Evolutionary conservation across 2,113 vertebrate species (phyloP).

Genomic region (Caranx ignobilis): DNA sequence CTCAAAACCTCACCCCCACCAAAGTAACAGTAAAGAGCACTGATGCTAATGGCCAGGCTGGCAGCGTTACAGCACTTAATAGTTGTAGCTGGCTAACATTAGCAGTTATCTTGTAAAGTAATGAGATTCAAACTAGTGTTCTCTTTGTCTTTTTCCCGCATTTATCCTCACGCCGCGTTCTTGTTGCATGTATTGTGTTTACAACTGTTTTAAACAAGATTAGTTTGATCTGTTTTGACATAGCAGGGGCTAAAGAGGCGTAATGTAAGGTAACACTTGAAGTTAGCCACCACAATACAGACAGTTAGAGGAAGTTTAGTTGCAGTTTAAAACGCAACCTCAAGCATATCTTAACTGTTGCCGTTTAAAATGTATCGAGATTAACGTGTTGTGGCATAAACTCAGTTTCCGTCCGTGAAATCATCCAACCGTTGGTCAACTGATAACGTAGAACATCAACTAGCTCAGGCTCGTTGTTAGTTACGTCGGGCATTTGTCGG

Average conservation of each 20-base stretch:
- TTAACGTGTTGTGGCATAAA: too few species aligned
- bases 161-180: not conserved
- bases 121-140: not conserved
- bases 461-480: not conserved
- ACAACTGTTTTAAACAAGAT: not conserved
- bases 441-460: too few species aligned
- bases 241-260: not conserved
- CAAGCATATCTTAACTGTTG: not conserved
- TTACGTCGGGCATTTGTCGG: fast-evolving
- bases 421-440: not conserved
- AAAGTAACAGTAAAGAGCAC: not conserved
- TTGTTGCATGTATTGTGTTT: not conserved
- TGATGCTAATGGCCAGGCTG: not conserved
- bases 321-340: not conserved
- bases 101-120: not conserved
- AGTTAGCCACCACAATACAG: not conserved
- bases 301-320: not conserved
- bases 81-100: not conserved
- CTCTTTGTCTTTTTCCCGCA: not conserved
- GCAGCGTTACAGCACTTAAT: not conserved
- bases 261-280: not conserved
- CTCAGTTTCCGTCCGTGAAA: not conserved
- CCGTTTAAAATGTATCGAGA: not conserved
- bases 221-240: too few species aligned
- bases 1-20: not conserved